phyloP scores from a whole-genome alignment of 1,140 invertebrate genomes.

The Asobara japonica region DNA sequence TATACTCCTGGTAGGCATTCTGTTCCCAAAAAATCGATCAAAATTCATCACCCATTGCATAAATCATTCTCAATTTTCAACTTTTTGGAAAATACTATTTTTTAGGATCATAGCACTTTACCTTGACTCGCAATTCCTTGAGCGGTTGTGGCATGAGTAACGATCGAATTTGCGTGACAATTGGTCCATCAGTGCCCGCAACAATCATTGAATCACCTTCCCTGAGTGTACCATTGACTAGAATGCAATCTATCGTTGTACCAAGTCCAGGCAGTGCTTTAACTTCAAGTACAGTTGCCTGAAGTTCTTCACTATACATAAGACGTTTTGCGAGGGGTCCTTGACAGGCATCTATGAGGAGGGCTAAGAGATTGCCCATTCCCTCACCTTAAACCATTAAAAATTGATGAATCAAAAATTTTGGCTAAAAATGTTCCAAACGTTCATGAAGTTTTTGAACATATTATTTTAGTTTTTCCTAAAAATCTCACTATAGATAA shows the following conservation, averaged over 20 bases:
- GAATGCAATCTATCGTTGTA: conserved; percentile 98
- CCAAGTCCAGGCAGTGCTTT: conserved; percentile 97
- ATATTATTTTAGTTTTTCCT: too few species aligned
- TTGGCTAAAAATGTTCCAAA: neutral
- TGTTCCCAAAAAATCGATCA: conserved; percentile 68
- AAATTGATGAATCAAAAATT: neutral
- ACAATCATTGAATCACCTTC: conserved; percentile 96
- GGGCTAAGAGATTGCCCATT: conserved; percentile 96
- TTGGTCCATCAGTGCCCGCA: conserved; percentile 97
- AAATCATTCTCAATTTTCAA: neutral
- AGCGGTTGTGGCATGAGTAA: conserved; percentile 97
- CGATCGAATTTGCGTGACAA: conserved; percentile 96
- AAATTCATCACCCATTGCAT: too few species aligned
- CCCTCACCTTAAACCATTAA: conserved; percentile 80
- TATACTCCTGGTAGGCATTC: conserved; percentile 96
- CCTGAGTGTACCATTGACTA: conserved; percentile 93
- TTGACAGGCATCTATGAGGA: conserved; percentile 94
- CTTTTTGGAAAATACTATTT: too few species aligned
- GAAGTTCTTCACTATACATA: conserved; percentile 92
- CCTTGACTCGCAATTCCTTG: conserved; percentile 97
- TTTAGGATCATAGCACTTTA: conserved; percentile 54
- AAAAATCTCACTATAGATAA: too few species aligned
- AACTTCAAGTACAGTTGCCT: conserved; percentile 98
- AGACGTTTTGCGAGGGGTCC: conserved; percentile 89
- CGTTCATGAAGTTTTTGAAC: conserved; percentile 10